These are phyloP conservation scores for Semotilus atromaculatus DNA, from an alignment of 2,797 vertebrate species.

Conservation along the genomic window DNA sequence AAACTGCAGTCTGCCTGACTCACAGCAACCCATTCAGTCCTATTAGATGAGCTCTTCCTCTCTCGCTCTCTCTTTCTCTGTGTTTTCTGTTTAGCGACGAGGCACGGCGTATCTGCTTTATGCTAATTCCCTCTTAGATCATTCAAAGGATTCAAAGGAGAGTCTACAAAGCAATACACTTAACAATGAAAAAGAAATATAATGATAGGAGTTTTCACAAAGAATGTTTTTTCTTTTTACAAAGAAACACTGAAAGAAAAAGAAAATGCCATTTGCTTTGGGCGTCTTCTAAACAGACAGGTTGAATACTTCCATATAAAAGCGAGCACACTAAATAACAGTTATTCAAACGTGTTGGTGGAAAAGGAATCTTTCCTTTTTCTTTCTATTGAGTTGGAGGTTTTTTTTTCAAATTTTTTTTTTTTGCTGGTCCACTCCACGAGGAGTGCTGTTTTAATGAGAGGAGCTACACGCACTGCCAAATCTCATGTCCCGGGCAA, in stretches of 20 bases:
- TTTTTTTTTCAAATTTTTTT: not conserved
- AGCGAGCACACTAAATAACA: slow-evolving; percentile 25
- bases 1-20: slow-evolving; percentile 26
- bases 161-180: slow-evolving; percentile 44
- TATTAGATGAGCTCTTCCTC: slow-evolving; percentile 37
- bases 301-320: slow-evolving; percentile 30
- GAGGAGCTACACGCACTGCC: slow-evolving; percentile 85
- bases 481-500: slow-evolving; percentile 84
- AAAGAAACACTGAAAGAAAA: slow-evolving; percentile 30
- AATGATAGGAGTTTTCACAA: slow-evolving; percentile 36
- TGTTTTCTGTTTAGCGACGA: slow-evolving; percentile 19
- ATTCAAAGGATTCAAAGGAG: slow-evolving; percentile 43
- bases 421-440: slow-evolving; percentile 52
- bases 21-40: slow-evolving; percentile 31
- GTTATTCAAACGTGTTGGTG: slow-evolving; percentile 29
- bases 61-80: slow-evolving; percentile 14
- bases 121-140: slow-evolving; percentile 51
- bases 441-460: slow-evolving; percentile 85
- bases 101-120: slow-evolving; percentile 27
- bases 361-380: slow-evolving; percentile 39
- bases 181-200: slow-evolving; percentile 48
- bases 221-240: slow-evolving; percentile 10
- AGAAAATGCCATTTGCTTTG: slow-evolving; percentile 37
- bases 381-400: slow-evolving; percentile 23
- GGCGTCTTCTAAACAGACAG: slow-evolving; percentile 31